Base-by-base conservation (phyloP, 2,797 vertebrate genomes). In the Epinephelus awoara region DNA sequence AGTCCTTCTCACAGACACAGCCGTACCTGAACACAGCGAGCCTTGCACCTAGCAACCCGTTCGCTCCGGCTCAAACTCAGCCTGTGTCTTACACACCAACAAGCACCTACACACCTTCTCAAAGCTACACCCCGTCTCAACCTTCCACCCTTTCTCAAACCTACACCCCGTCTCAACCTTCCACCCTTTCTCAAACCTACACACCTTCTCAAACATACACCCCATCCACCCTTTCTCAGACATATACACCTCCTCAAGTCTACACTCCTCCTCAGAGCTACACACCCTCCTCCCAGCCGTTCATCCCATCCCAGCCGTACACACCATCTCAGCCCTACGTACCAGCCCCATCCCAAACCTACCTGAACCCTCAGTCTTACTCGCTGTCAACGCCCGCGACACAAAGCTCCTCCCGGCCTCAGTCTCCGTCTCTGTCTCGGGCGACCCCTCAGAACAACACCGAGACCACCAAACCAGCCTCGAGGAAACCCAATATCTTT, bases 401-500 rank as follows among this genome's bases (percentile, higher is more conserved):
- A 0, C 34, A 34, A 8, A 17, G 82, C 6, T 46, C 84, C 23
- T 3, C 69, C 38, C 81, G 62, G 67, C 72, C 80, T 25, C 79
- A 59, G 55, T 71, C 62, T 0, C 61, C 49, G 0, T 29, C 86
- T 5, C 82, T 72, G 58, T 34, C 79, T 0, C 82, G 85, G 51
- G 44, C 58, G 1, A 4, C n/a, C 14, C 57, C 65, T 0, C 86
- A 89, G 63, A 85, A 38, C 52, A 62, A 23, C 29, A 2, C 79
- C 0, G 86, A 91, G 4, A 50, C 80, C 4, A n/a, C 38, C 75
- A 93, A 73, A 67, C 40, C 47, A 0, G 13, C 79, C 46, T 38
- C 62, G 0, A 93, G 79, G 86, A 95, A 47, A 68, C 0, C 81
- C 1, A 94, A 82, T 3, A 94, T 96, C 88, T 96, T 96, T 27